A percentile compares a stretch with the other conserved stretches of the same genome.
Evolutionary conservation across 2,797 vertebrate genomes (phyloP).

Genomic region (Kryptopterus vitreolus): DNA sequence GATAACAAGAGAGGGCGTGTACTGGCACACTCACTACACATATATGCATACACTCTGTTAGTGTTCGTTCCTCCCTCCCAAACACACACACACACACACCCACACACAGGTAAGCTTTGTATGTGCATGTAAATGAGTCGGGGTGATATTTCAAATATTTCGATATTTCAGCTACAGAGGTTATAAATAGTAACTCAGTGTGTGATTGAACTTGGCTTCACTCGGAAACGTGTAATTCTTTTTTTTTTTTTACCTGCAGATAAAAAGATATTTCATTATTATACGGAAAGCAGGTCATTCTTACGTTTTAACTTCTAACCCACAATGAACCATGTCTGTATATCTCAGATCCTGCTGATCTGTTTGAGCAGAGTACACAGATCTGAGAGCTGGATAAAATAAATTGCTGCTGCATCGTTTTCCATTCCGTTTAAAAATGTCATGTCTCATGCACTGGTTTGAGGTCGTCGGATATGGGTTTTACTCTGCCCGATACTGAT

Average conservation of each 20-base stretch:
- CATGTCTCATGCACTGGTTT: too few relatives aligned
- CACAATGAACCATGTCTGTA: neutral
- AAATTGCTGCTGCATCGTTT: neutral
- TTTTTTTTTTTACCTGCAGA: neutral
- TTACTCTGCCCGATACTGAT: too few relatives aligned
- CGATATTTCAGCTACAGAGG: constrained; percentile 57
- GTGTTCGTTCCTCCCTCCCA: constrained; percentile 19
- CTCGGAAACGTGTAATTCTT: constrained; percentile 54
- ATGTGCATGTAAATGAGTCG: constrained; percentile 51
- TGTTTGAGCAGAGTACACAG: neutral
- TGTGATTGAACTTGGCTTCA: constrained; percentile 42
- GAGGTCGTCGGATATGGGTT: too few relatives aligned
- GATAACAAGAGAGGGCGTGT: constrained; percentile 26
- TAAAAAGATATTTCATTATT: too few relatives aligned
- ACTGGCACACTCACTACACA: constrained; percentile 34
- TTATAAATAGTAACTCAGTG: constrained; percentile 59
- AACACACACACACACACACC: constrained; percentile 32
- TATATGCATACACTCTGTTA: constrained; percentile 10
- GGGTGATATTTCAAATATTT: constrained; percentile 57
- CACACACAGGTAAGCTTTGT: constrained; percentile 47
- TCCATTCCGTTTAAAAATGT: too few relatives aligned
- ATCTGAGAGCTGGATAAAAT: constrained; percentile 4
- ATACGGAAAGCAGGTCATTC: too few relatives aligned
- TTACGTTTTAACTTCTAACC: neutral
- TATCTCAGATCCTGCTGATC: neutral